These are phyloP conservation scores for Meda fulgida DNA, from an alignment of 2,797 vertebrate genomes.

Conservation along the genomic window DNA sequence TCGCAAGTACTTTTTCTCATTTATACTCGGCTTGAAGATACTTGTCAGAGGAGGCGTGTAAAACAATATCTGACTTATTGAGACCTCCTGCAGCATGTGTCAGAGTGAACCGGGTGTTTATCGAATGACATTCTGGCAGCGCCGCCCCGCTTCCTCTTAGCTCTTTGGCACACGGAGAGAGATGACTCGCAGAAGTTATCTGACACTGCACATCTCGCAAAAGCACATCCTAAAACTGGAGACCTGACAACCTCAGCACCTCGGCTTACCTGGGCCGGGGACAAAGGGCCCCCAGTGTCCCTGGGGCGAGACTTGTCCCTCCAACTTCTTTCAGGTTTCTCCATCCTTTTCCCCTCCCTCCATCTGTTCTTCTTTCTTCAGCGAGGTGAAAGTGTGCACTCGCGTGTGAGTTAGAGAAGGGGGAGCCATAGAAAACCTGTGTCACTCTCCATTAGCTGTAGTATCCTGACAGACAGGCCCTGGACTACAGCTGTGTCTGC, in stretches of 20 bases:
- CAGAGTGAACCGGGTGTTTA: constrained; percentile 25
- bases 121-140: constrained; percentile 25
- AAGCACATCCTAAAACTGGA: constrained; percentile 17
- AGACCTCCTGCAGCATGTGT: constrained; percentile 28
- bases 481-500: constrained; percentile 54
- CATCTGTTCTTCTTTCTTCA: constrained; percentile 28
- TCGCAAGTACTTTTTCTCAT: background rate
- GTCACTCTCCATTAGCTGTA: constrained; percentile 57
- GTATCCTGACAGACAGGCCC: constrained; percentile 52
- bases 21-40: background rate
- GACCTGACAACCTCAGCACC: constrained; percentile 42
- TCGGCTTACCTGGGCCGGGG: constrained; percentile 44
- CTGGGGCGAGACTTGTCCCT: constrained; percentile 34
- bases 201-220: constrained; percentile 40
- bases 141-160: constrained; percentile 4
- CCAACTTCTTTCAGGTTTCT: constrained; percentile 24
- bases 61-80: constrained; percentile 36
- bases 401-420: background rate
- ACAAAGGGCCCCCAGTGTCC: constrained; percentile 12
- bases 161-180: constrained; percentile 22
- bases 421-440: constrained; percentile 31
- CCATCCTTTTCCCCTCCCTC: constrained; percentile 14
- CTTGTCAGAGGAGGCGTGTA: constrained; percentile 21
- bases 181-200: constrained; percentile 52
- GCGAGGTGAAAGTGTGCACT: constrained; percentile 31